Conservation (phyloP, 2,888 invertebrate species). For the Formica aserva region DNA sequence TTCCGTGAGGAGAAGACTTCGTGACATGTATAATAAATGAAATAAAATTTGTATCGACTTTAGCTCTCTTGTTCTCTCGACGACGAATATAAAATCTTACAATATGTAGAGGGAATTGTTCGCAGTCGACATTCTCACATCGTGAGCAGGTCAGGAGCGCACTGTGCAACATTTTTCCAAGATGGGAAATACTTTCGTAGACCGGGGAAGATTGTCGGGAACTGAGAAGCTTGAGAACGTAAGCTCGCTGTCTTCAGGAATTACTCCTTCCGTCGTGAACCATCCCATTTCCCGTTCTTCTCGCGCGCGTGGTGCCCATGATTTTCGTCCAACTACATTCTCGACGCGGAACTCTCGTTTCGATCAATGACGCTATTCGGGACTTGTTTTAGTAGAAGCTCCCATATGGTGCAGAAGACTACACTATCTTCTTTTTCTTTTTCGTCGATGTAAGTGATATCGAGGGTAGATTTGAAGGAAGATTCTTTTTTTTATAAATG, state of each 20-base stretch:
- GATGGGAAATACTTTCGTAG: conserved; percentile 60
- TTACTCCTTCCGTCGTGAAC: conserved; percentile 61
- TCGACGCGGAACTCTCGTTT: conserved; percentile 34
- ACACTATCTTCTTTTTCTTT: not conserved
- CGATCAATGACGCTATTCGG: conserved; percentile 44
- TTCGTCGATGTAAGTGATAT: not conserved
- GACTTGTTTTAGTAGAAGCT: conserved; percentile 34
- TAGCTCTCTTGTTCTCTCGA: conserved; percentile 15
- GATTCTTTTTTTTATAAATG: not conserved
- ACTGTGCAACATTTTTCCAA: conserved; percentile 55
- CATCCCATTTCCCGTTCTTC: conserved; percentile 57
- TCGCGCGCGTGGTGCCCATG: conserved; percentile 32
- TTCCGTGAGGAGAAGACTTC: not conserved
- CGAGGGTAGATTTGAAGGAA: conserved; percentile 14
- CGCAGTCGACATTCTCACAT: conserved; percentile 54
- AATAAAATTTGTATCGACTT: conserved; percentile 53
- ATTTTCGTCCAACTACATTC: conserved; percentile 47
- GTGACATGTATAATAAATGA: conserved; percentile 37
- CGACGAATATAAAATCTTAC: conserved; percentile 40
- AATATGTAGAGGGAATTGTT: conserved; percentile 41
- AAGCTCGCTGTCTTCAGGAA: conserved; percentile 64
- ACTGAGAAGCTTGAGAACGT: conserved; percentile 62
- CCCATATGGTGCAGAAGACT: conserved; percentile 19
- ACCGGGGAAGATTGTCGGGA: conserved; percentile 46
- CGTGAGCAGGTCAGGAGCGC: conserved; percentile 49